A percentile compares a stretch with the other conserved stretches of the same genome.
Evolutionary conservation across 2,888 invertebrate species (phyloP).

Genomic region (Oligia latruncula): DNA sequence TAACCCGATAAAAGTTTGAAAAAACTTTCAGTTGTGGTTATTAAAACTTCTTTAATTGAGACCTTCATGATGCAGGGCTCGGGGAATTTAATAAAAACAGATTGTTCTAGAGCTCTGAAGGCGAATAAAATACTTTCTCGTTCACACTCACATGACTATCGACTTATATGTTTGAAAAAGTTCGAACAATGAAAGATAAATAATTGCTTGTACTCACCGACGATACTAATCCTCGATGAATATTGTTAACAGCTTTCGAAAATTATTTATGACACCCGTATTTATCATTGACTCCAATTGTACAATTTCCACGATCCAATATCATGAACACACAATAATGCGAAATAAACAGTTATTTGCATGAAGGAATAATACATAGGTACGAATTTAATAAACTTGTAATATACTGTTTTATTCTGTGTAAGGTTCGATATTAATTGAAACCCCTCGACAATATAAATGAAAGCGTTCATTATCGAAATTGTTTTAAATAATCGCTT

Average conservation of each 20-base stretch:
- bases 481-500: constrained; percentile 66
- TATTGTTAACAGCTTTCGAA: constrained; percentile 20
- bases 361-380: constrained; percentile 19
- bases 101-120: background rate
- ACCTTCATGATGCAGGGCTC: constrained; percentile 10
- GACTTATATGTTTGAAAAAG: background rate
- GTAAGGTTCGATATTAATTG: constrained; percentile 57
- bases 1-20: constrained; percentile 10
- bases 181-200: background rate
- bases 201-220: constrained; percentile 6
- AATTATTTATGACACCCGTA: constrained; percentile 16
- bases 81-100: background rate
- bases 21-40: constrained; percentile 23
- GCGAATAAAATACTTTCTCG: constrained; percentile 13
- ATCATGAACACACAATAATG: constrained; percentile 13
- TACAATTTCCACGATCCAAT: constrained; percentile 18
- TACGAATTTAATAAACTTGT: constrained; percentile 23
- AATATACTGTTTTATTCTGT: constrained; percentile 47
- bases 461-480: constrained; percentile 60
- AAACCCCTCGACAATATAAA: constrained; percentile 60
- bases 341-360: constrained; percentile 31
- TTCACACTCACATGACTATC: background rate
- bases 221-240: constrained; percentile 25
- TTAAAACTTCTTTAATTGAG: constrained; percentile 50
- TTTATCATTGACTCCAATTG: constrained; percentile 35